Conservation (phyloP, 64 coral and sea anemone genomes). For the Porites lutea region DNA sequence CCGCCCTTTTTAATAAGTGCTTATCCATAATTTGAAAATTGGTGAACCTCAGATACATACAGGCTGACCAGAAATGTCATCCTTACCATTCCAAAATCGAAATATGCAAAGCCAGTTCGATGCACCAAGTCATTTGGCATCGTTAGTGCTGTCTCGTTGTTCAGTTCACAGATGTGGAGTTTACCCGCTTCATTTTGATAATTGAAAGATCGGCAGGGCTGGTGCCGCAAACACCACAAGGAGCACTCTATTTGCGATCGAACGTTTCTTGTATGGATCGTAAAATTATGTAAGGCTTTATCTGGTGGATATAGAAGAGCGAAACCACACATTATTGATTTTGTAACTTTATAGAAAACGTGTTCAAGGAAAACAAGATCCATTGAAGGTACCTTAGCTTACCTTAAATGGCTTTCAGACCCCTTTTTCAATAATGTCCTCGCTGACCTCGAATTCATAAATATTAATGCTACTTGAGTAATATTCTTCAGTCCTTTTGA, state of each 20-base stretch:
- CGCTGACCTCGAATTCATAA: too few species aligned
- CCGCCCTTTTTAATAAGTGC: too few species aligned
- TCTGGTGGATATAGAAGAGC: background rate
- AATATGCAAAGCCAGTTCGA: conserved; percentile 12
- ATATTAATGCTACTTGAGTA: too few species aligned
- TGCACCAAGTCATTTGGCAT: background rate
- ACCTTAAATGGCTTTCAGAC: too few species aligned
- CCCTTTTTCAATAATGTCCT: too few species aligned
- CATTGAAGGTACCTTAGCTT: too few species aligned
- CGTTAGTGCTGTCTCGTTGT: background rate
- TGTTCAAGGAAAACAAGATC: background rate
- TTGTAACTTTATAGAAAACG: background rate
- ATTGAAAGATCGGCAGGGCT: conserved; percentile 8
- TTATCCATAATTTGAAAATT: too few species aligned
- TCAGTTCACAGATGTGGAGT: conserved; percentile 24
- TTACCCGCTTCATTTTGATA: conserved; percentile 2
- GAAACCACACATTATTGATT: background rate
- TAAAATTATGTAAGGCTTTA: background rate
- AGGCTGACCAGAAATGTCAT: too few species aligned
- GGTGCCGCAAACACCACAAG: background rate
- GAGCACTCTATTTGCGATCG: conserved; percentile 12
- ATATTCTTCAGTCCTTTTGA: too few species aligned
- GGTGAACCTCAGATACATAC: too few species aligned
- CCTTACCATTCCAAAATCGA: conserved; percentile 1
- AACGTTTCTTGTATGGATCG: background rate